A percentile compares a stretch with the other conserved stretches of the same genome.
phyloP scores from a whole-genome alignment of 2,888 invertebrate genomes.

The Drosophila helvetica region DNA sequence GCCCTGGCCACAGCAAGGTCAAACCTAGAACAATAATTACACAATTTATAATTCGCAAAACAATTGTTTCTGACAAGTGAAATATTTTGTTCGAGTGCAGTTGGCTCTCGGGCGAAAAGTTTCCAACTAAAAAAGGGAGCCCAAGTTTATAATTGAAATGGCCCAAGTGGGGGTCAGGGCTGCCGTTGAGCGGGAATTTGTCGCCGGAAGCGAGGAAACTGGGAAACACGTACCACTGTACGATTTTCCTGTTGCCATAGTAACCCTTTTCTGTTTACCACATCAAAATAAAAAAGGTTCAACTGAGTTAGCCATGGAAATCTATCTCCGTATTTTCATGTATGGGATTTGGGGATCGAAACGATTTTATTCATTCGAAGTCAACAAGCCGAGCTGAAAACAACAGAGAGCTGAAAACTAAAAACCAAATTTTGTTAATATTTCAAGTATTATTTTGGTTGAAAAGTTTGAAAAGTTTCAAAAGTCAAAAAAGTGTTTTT shows the following conservation, averaged over 20 bases:
- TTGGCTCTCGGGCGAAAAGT: conserved; percentile 48
- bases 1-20: conserved; percentile 58
- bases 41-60: conserved; percentile 72
- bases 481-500: not conserved
- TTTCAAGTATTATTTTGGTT: not conserved
- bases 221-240: not conserved
- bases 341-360: not conserved
- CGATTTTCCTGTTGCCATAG: not conserved
- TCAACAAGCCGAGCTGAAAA: not conserved
- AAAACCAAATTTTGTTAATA: not conserved
- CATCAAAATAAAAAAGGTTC: not conserved
- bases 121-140: conserved; percentile 35
- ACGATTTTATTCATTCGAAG: not conserved
- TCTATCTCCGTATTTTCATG: not conserved
- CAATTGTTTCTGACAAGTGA: conserved; percentile 73
- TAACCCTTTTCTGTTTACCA: not conserved
- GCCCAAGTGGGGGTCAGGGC: conserved; percentile 29
- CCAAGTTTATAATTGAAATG: conserved; percentile 72
- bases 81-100: conserved; percentile 53
- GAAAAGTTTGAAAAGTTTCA: no score
- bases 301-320: not conserved
- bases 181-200: conserved; percentile 26
- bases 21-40: conserved; percentile 63
- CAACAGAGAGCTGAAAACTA: not conserved
- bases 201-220: conserved; percentile 25